Base-by-base conservation (phyloP, 1,140 invertebrate genomes). In the Piezodorus guildinii region DNA sequence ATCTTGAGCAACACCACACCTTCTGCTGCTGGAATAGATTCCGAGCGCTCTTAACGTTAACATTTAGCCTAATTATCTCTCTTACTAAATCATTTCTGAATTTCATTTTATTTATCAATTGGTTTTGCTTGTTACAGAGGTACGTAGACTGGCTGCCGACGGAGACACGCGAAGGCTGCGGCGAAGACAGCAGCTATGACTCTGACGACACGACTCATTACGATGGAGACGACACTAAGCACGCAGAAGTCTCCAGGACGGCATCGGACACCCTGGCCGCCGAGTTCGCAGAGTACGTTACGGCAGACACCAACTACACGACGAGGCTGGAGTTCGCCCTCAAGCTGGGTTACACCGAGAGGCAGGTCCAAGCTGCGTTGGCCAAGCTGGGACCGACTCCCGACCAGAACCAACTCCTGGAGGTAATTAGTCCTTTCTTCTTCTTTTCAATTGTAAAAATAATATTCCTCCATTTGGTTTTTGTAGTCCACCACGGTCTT, bases 311-410 rank as follows among this genome's bases (percentile, higher is more conserved):
- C 72, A 78, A 77, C 27, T 80, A 80, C 64, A 77, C 74, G 25
- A 75, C 74, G 60, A 75, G 77, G 66, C 79, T 92, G 6, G 87
- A 91, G 72, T 91, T 91, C 70, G 90, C 86, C 0, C 75, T 91
- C 30, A 95, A 94, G 75, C 77, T 96, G 49, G 94, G 94, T 14
- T 97, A 96, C 75, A 89, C 88, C 0, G 92, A 97, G 69, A 76
- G 79, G 34, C 79, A 93, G 61, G 88, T 96, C 0, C 85, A 90
- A 68, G 83, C 84, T 0, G 94, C 90, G 0, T 72, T 96, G 15
- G 81, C 84, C 58, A 90, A 91, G 70, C 74, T 96, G 0, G 92
- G 92, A 0, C 81, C 85, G 0, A 81, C 87, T 69, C 90, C 91
- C 1, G 84, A 83, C 6, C 85, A 92, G 67, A 93, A 96, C 72